Conservation (phyloP, 2,113 vertebrate genomes). For the Ictalurus furcatus region DNA sequence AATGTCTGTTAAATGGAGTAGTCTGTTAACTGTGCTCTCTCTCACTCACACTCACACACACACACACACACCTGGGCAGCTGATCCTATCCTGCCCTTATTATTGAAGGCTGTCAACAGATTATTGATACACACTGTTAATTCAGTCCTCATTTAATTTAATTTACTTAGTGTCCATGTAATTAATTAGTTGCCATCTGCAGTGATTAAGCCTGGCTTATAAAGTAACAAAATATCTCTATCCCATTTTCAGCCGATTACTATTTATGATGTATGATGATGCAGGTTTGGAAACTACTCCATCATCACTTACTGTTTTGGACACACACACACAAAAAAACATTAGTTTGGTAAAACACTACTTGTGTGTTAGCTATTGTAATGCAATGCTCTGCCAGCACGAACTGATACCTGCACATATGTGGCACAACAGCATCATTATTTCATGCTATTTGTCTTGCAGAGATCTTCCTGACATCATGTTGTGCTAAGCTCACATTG, state of each 20-base stretch:
- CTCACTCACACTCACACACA: constrained; percentile 20
- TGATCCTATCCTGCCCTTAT: constrained; percentile 54
- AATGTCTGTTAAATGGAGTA: constrained; percentile 6
- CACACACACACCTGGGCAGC: constrained; percentile 34
- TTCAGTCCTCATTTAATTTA: constrained; percentile 65
- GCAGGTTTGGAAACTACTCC: not conserved
- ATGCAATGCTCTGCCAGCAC: not conserved
- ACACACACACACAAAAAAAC: not conserved
- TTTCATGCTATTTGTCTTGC: not conserved
- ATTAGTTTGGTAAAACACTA: not conserved
- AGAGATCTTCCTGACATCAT: not conserved
- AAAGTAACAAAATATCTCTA: constrained; percentile 53
- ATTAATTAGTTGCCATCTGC: constrained; percentile 68
- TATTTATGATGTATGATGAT: not conserved
- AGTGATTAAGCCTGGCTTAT: constrained; percentile 58
- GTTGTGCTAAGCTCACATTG: too few species aligned
- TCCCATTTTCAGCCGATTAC: constrained; percentile 31
- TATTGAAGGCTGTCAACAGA: constrained; percentile 51
- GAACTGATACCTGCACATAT: not conserved
- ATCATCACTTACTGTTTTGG: not conserved
- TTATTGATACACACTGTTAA: constrained; percentile 66
- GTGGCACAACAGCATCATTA: not conserved
- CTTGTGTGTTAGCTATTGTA: not conserved
- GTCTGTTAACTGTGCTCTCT: not conserved
- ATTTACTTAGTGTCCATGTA: constrained; percentile 69